Percentiles rank a stretch among this genome's conserved stretches.
phyloP scores from a whole-genome alignment of 2,113 vertebrate genomes.

The Chunga burmeisteri region DNA sequence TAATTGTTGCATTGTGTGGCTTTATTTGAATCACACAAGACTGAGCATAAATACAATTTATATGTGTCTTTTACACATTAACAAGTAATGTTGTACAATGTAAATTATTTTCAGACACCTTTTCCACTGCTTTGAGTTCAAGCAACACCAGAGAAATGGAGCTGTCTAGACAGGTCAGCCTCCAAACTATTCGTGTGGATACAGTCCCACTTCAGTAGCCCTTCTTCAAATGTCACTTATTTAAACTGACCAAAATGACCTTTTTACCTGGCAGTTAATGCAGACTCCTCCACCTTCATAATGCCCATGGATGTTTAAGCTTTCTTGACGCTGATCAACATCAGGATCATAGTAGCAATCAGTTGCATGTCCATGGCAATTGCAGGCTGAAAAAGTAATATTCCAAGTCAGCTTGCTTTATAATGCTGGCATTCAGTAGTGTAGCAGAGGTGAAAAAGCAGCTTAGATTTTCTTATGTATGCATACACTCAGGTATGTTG shows the following conservation, averaged over 20 bases:
- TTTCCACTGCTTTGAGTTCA: neutral
- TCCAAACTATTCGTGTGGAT: neutral
- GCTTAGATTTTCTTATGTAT: neutral
- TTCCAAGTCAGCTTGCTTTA: neutral
- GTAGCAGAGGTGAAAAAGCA: neutral
- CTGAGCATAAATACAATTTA: neutral
- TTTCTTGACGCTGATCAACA: conserved; percentile 79
- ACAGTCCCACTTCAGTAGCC: neutral
- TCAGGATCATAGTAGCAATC: conserved; percentile 91
- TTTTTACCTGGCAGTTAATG: conserved; percentile 90
- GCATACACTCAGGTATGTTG: neutral
- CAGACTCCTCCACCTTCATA: conserved; percentile 93
- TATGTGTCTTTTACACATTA: neutral
- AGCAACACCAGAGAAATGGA: neutral
- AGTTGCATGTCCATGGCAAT: conserved; percentile 88
- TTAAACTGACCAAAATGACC: neutral
- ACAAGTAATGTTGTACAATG: neutral
- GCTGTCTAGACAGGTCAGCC: neutral
- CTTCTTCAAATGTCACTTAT: neutral
- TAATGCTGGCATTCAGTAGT: neutral
- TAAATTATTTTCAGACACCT: neutral
- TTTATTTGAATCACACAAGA: neutral
- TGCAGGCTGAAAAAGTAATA: conserved; percentile 81
- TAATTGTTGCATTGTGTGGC: neutral
- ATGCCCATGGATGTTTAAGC: conserved; percentile 83